Evolutionary conservation across 2,797 vertebrate genomes (phyloP).

Genomic region (Sebastes goodei): DNA sequence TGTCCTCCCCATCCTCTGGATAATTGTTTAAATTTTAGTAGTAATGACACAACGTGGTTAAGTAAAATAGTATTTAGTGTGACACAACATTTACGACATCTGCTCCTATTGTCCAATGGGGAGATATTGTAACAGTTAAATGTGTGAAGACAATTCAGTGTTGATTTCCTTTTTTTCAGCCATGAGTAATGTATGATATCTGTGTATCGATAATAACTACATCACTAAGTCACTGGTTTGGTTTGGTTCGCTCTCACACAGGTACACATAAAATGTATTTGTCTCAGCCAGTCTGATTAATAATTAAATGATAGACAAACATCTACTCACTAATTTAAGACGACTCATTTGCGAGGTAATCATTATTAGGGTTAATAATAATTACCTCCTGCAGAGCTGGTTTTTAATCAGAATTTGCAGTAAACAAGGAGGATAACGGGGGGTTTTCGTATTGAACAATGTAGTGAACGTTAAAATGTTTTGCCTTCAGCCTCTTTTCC

Average conservation of each 20-base stretch:
- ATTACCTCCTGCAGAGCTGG: background rate
- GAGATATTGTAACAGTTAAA: slow-evolving; percentile 3
- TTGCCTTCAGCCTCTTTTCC: background rate
- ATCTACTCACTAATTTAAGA: background rate
- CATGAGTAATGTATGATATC: background rate
- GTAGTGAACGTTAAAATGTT: background rate
- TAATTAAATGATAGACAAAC: background rate
- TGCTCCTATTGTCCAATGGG: background rate
- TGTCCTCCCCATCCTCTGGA: background rate
- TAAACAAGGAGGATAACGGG: background rate
- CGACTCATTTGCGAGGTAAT: background rate
- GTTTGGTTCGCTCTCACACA: background rate
- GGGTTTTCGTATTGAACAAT: background rate
- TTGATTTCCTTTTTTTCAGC: slow-evolving; percentile 1
- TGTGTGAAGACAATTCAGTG: background rate
- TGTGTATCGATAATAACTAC: background rate
- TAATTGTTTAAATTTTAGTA: background rate
- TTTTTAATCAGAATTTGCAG: background rate
- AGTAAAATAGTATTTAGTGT: background rate
- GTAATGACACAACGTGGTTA: slow-evolving; percentile 4
- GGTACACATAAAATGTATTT: background rate
- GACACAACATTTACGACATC: slow-evolving; percentile 29
- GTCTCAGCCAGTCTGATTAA: background rate
- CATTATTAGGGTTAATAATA: background rate
- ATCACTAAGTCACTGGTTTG: background rate